phyloP scores from a whole-genome alignment of 2,888 invertebrate genomes.

The Tolmerus cingulatus region DNA sequence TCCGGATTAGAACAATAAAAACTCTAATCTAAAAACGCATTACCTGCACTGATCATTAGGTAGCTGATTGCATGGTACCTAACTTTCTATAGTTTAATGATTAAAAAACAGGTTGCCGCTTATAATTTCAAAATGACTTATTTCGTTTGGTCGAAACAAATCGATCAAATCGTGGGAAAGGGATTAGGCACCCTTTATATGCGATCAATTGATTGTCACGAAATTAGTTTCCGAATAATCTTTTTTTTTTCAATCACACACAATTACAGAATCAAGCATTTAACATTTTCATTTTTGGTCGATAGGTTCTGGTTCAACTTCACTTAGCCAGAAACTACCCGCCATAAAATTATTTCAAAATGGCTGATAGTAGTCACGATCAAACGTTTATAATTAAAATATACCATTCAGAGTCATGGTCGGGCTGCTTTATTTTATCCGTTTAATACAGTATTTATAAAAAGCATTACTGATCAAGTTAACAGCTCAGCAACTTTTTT shows the following conservation, averaged over 20 bases:
- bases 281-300: background rate
- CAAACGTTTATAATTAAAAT: background rate
- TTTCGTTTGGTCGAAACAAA: background rate
- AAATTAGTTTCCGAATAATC: background rate
- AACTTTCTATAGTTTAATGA: background rate
- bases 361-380: background rate
- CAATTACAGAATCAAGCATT: background rate
- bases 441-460: background rate
- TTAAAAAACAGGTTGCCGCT: background rate
- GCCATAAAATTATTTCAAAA: background rate
- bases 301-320: background rate
- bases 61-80: slow-evolving; percentile 9
- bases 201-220: background rate
- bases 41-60: background rate
- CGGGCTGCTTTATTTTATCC: background rate
- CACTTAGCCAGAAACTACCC: too few species aligned
- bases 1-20: slow-evolving; percentile 30
- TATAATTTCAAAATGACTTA: background rate
- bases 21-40: background rate
- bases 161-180: background rate
- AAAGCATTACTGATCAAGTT: background rate
- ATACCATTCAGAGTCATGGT: background rate
- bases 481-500: background rate
- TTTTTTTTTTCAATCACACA: background rate
- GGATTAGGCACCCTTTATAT: background rate